Conservation (phyloP, 2,797 vertebrate species). For the Helicolenus hilgendorfi region DNA sequence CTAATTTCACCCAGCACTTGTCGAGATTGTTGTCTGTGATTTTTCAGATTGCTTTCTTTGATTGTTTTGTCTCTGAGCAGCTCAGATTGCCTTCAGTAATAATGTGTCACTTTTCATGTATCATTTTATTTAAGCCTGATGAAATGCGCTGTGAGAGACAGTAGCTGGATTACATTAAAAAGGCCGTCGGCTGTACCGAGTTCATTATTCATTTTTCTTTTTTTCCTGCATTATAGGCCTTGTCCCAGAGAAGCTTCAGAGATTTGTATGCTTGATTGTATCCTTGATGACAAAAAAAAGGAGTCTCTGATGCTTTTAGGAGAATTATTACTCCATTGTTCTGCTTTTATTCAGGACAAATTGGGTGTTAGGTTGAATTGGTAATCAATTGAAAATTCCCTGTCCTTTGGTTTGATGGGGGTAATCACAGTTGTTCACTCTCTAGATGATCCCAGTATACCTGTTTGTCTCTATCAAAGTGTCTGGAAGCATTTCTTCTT, state of each 20-base stretch:
- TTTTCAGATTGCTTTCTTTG: conserved; percentile 85
- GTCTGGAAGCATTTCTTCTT: background rate
- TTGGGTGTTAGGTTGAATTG: conserved; percentile 60
- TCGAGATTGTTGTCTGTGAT: conserved; percentile 79
- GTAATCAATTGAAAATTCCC: conserved; percentile 75
- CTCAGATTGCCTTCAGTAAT: conserved; percentile 80
- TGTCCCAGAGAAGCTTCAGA: conserved; percentile 58
- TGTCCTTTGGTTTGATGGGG: conserved; percentile 44
- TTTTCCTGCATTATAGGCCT: conserved; percentile 31
- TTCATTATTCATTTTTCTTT: conserved; percentile 66
- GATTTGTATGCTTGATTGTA: conserved; percentile 75
- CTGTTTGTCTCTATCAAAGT: conserved; percentile 22
- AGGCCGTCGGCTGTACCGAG: conserved; percentile 58
- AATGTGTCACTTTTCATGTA: conserved; percentile 85
- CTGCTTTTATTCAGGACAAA: conserved; percentile 60
- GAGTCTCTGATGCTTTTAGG: conserved; percentile 57
- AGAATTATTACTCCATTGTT: conserved; percentile 73
- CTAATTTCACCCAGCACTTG: conserved; percentile 81
- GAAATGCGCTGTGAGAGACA: conserved; percentile 76
- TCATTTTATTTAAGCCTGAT: conserved; percentile 82
- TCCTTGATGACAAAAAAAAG: conserved; percentile 65
- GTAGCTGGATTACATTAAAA: conserved; percentile 80
- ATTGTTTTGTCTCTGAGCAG: conserved; percentile 82
- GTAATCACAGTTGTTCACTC: conserved; percentile 49
- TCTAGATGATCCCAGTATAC: conserved; percentile 14